These are phyloP conservation scores for Scolopax bukidnonensis DNA, from an alignment of 2,797 vertebrate genomes.

Conservation along the genomic window DNA sequence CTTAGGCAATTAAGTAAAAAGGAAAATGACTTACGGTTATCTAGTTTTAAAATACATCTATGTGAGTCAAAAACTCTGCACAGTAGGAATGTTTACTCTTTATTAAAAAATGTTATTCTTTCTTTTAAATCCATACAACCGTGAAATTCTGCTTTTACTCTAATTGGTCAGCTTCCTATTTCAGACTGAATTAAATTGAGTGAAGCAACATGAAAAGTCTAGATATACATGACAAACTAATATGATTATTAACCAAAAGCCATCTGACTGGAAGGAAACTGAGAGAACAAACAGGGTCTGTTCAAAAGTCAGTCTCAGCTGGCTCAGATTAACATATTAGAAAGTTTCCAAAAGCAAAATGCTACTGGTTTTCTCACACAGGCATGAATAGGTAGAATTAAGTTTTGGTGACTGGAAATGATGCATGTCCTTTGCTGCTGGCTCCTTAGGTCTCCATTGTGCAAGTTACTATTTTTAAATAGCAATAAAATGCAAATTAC, in stretches of 20 bases:
- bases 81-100: background rate
- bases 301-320: background rate
- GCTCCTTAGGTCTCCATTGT: background rate
- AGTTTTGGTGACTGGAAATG: constrained; percentile 38
- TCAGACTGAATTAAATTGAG: background rate
- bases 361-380: background rate
- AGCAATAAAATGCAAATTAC: background rate
- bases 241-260: background rate
- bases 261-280: background rate
- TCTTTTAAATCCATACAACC: background rate
- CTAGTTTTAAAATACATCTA: background rate
- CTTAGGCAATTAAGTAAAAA: background rate
- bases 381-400: background rate
- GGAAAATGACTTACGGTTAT: background rate
- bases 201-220: background rate
- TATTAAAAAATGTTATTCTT: background rate
- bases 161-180: background rate
- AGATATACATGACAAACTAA: background rate
- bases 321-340: background rate
- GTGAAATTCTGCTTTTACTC: background rate
- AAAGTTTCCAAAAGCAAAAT: constrained; percentile 1
- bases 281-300: background rate
- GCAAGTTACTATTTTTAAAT: constrained; percentile 30
- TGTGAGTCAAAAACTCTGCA: background rate
- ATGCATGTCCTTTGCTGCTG: background rate